These are phyloP conservation scores for Pyralis farinalis DNA, from an alignment of 2,888 invertebrate genomes.

Conservation along the genomic window DNA sequence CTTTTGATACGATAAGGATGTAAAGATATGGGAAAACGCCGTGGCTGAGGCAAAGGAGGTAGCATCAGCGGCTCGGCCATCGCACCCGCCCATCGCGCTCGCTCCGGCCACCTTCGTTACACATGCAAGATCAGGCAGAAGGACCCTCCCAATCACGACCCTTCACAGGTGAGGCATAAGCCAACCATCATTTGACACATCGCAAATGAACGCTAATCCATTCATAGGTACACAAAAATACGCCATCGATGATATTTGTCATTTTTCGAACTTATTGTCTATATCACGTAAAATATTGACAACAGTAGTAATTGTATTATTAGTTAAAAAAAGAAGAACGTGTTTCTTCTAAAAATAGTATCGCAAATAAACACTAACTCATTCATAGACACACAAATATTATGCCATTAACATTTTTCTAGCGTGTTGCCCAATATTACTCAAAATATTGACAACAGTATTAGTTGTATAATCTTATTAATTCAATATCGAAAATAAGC, in stretches of 20 bases:
- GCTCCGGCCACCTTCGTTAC: constrained; percentile 28
- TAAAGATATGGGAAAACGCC: constrained; percentile 53
- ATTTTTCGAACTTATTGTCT: not conserved
- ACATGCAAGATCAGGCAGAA: constrained; percentile 28
- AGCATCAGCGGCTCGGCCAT: constrained; percentile 69
- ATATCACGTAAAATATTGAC: not conserved
- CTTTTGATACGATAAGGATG: constrained; percentile 70
- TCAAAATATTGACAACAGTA: not conserved
- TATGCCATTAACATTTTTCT: not conserved
- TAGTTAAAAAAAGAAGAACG: no score
- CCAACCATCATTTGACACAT: not conserved
- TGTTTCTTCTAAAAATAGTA: no score
- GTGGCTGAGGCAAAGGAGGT: constrained; percentile 63
- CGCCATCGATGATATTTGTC: no score
- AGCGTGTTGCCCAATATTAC: not conserved
- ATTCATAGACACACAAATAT: no score
- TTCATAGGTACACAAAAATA: no score
- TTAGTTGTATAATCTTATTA: constrained; percentile 4
- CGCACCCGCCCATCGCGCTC: constrained; percentile 65
- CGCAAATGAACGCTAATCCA: no score
- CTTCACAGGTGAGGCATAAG: not conserved
- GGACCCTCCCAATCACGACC: constrained; percentile 6
- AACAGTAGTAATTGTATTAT: not conserved
- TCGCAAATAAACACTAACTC: no score
- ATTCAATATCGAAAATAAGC: not conserved